phyloP scores from a whole-genome alignment of 1,140 invertebrate species.

The Asobara japonica region DNA sequence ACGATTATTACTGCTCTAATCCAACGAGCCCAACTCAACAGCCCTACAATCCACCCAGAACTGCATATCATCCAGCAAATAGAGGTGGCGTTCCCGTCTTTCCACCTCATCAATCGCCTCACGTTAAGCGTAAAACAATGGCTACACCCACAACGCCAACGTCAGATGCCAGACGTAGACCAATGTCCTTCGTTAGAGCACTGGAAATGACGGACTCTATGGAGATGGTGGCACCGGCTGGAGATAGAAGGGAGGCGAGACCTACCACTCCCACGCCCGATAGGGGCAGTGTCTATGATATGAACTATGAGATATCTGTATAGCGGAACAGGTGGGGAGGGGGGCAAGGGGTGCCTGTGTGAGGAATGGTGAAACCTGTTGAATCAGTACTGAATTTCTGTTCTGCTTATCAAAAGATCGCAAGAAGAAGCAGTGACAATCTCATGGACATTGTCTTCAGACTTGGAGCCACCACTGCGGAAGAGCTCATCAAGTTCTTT shows the following conservation, averaged over 20 bases:
- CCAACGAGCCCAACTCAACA: slow-evolving; percentile 81
- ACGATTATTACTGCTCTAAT: slow-evolving; percentile 75
- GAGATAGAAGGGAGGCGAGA: slow-evolving; percentile 43
- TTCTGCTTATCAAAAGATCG: no score
- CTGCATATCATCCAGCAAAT: slow-evolving; percentile 71
- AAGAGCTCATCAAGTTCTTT: no score
- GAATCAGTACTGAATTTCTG: background rate
- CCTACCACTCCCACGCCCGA: slow-evolving; percentile 78
- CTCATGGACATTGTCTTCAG: no score
- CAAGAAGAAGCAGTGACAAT: no score
- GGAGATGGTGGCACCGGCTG: slow-evolving; percentile 71
- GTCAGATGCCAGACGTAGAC: slow-evolving; percentile 71
- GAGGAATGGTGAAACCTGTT: background rate
- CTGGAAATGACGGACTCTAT: slow-evolving; percentile 90
- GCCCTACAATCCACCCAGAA: slow-evolving; percentile 44
- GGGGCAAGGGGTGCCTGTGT: background rate
- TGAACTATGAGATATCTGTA: slow-evolving; percentile 96
- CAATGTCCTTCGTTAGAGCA: slow-evolving; percentile 92
- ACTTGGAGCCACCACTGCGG: no score
- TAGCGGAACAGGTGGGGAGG: slow-evolving; percentile 58
- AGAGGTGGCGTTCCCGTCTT: slow-evolving; percentile 76
- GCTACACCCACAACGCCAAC: slow-evolving; percentile 63
- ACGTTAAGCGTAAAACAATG: slow-evolving; percentile 71
- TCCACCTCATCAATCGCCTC: slow-evolving; percentile 72
- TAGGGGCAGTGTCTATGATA: slow-evolving; percentile 90